phyloP scores from a whole-genome alignment of 2,113 vertebrate species.

The Piprites chloris region DNA sequence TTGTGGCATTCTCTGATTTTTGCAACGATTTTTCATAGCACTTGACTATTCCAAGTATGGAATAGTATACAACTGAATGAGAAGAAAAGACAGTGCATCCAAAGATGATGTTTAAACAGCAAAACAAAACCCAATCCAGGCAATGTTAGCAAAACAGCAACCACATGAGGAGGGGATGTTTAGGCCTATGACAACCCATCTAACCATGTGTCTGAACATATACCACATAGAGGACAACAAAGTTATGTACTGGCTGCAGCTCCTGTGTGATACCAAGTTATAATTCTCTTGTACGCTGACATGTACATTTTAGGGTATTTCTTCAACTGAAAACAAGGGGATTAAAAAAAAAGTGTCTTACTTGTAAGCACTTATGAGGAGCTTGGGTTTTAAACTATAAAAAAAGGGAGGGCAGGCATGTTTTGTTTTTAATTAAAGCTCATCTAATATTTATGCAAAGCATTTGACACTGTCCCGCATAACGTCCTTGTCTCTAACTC shows the following conservation, averaged over 20 bases:
- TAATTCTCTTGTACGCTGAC: neutral
- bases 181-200: neutral
- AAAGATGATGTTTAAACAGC: neutral
- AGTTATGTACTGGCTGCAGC: neutral
- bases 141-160: neutral
- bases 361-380: neutral
- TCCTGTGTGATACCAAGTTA: neutral
- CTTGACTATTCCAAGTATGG: neutral
- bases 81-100: neutral
- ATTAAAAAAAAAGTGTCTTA: neutral
- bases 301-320: neutral
- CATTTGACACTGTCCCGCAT: neutral
- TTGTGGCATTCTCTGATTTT: neutral
- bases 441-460: neutral
- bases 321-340: neutral
- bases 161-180: neutral
- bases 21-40: neutral
- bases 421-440: neutral
- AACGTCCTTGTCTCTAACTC: neutral
- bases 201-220: neutral
- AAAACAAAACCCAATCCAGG: neutral
- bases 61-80: neutral
- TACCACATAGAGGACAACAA: neutral
- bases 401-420: neutral
- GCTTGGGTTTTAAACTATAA: neutral